Conservation (phyloP, 2,888 invertebrate species). For the Ectemnius lituratus region DNA sequence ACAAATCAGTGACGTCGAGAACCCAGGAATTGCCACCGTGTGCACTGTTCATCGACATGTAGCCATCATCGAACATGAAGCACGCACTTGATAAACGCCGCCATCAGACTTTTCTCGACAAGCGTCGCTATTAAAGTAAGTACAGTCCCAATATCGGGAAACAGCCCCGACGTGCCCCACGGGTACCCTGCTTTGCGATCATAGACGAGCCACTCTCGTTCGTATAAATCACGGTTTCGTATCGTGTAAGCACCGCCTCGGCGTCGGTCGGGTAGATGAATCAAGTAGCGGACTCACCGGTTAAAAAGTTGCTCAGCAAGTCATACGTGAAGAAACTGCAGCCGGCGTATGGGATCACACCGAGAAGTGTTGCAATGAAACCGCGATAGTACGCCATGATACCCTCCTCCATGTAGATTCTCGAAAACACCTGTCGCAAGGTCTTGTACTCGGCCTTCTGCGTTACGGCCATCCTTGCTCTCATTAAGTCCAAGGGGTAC, state of each 20-base stretch:
- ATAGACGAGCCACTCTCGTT: slow-evolving; percentile 60
- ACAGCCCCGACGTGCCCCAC: slow-evolving; percentile 55
- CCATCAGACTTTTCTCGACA: slow-evolving; percentile 57
- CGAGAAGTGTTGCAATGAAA: slow-evolving; percentile 92
- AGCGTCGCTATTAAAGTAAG: slow-evolving; percentile 65
- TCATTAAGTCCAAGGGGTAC: slow-evolving; percentile 97
- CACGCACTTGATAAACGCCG: slow-evolving; percentile 63
- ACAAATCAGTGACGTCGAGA: slow-evolving; percentile 84
- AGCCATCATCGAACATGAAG: slow-evolving; percentile 69
- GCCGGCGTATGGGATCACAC: slow-evolving; percentile 98
- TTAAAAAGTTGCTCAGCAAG: slow-evolving; percentile 89
- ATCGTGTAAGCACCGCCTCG: slow-evolving; percentile 51
- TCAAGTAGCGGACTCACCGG: slow-evolving; percentile 80
- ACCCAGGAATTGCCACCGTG: slow-evolving; percentile 70
- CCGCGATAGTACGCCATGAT: slow-evolving; percentile 89
- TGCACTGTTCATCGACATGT: slow-evolving; percentile 67
- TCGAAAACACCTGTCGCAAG: slow-evolving; percentile 82
- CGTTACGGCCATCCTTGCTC: slow-evolving; percentile 98
- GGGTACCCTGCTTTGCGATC: slow-evolving; percentile 60
- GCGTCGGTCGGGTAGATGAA: slow-evolving; percentile 28
- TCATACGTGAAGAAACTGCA: slow-evolving; percentile 98
- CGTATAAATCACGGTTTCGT: slow-evolving; percentile 51
- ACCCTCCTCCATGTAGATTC: slow-evolving; percentile 89
- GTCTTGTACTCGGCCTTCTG: slow-evolving; percentile 85
- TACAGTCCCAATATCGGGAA: slow-evolving; percentile 62